phyloP scores from a whole-genome alignment of 1,140 invertebrate species.

The Lasioglossum baleicum region DNA sequence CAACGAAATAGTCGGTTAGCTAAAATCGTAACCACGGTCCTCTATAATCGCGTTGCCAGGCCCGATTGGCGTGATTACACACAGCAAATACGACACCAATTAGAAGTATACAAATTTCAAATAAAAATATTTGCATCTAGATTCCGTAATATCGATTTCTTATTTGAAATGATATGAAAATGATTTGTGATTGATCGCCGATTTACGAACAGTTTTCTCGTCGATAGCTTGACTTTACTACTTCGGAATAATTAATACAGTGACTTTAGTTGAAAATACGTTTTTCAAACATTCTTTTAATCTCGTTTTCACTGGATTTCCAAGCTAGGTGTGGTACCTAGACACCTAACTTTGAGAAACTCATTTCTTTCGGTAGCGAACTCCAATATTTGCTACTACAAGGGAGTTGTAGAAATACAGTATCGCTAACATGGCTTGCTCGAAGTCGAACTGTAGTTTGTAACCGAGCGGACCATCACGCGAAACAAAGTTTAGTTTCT shows the following conservation, averaged over 20 bases:
- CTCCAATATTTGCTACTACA: slow-evolving; percentile 26
- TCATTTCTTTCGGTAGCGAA: slow-evolving; percentile 19
- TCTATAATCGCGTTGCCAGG: too few species aligned
- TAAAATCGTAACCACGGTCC: too few species aligned
- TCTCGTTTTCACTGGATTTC: not conserved
- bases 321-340: not conserved
- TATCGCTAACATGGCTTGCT: not conserved
- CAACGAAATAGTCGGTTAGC: too few species aligned
- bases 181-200: not conserved
- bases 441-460: not conserved
- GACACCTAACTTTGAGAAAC: slow-evolving; percentile 21
- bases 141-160: too few species aligned
- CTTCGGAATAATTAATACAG: not conserved
- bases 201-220: not conserved
- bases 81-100: too few species aligned
- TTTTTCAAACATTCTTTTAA: too few species aligned
- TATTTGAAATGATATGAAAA: not conserved
- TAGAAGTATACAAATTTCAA: too few species aligned
- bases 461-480: not conserved
- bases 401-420: not conserved
- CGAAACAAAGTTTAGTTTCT: not conserved
- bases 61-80: too few species aligned
- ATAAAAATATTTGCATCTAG: too few species aligned
- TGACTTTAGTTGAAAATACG: not conserved
- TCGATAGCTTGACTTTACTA: not conserved